Base-by-base conservation (phyloP, 2,797 vertebrate genomes). In the Heliangelus exortis region DNA sequence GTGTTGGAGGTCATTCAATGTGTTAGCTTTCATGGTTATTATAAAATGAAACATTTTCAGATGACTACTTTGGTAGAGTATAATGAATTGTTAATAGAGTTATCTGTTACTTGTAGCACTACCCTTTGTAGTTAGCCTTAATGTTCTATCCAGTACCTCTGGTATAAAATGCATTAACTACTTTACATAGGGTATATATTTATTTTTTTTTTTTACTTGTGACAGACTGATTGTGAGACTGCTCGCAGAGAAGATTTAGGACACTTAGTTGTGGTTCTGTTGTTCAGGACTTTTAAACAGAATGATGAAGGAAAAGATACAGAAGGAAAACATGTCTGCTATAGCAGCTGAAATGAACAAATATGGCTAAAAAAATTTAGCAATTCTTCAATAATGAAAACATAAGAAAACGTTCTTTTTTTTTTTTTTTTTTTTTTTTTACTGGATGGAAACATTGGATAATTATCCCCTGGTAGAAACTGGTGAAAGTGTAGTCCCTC, bases 151-250 rank as follows among this genome's bases (percentile, higher is more conserved):
- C 10, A 59, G 9, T 86, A 41, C 28, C 50, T 91, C 57, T 57
- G 21, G 41, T 84, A 55, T 4, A 12, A 71, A 61, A 93, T 50
- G 72, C 28, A 86, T 58, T 26, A 78, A 85, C 18, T 71, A 85
- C 18, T 71, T 58, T 73, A 83, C 50, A 34, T 36, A 36, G 57
- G 39, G 9, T 50, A 23, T 48, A 1, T 36, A 14, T 59, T 72
- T 94, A 73, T 82, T 71, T 12, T 95, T 82, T 71, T 14, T 95
- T 73, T 82, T 71, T 14, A 51, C 26, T 95, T 77, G 5, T 80
- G 68, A 25, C 2, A n/a, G 41, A 20, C 33, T 68, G 23, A 29
- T 33, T 39, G 4, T 50, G 28, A 71, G 61, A 41, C 10, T 50
- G 72, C 9, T 87, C 87, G 34, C 33, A 73, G 71, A 45, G 28